Evolutionary conservation across 2,113 vertebrate species (phyloP).

Genomic region (Chroicocephalus ridibundus): DNA sequence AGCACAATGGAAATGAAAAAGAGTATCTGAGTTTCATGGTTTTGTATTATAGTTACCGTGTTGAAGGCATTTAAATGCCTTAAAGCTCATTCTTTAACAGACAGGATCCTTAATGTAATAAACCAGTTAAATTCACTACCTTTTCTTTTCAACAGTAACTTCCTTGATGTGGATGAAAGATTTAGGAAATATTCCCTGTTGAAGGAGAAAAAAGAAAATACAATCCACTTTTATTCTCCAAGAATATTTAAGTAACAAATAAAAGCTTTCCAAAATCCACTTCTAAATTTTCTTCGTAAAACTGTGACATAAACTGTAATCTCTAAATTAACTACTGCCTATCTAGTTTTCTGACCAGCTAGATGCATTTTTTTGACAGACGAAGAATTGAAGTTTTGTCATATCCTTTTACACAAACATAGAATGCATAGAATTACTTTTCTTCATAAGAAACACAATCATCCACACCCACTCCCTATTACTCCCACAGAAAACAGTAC

Average conservation of each 20-base stretch:
- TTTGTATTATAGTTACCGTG: neutral
- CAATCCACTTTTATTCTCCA: neutral
- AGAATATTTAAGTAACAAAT: neutral
- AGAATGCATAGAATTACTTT: neutral
- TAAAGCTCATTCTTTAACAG: neutral
- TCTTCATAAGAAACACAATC: neutral
- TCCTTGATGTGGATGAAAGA: constrained; percentile 90
- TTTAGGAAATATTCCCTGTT: constrained; percentile 92
- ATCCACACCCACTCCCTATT: neutral
- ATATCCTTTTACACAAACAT: neutral
- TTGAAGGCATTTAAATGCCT: neutral
- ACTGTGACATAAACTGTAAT: neutral
- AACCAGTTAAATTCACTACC: constrained; percentile 70
- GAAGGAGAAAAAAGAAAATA: neutral
- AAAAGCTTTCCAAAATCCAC: neutral
- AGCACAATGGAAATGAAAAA: neutral
- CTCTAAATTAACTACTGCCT: neutral
- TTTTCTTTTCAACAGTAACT: constrained; percentile 82
- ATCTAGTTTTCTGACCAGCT: neutral
- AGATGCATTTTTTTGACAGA: neutral
- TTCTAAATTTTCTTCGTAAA: neutral
- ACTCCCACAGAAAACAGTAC: neutral
- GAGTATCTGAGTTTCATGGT: neutral
- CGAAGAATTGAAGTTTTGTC: neutral
- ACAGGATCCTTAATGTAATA: neutral